A percentile compares a stretch with the other conserved stretches of the same genome.
These are phyloP conservation scores for Tiliacea citrago DNA, from an alignment of 2,888 invertebrate genomes.

Conservation along the genomic window DNA sequence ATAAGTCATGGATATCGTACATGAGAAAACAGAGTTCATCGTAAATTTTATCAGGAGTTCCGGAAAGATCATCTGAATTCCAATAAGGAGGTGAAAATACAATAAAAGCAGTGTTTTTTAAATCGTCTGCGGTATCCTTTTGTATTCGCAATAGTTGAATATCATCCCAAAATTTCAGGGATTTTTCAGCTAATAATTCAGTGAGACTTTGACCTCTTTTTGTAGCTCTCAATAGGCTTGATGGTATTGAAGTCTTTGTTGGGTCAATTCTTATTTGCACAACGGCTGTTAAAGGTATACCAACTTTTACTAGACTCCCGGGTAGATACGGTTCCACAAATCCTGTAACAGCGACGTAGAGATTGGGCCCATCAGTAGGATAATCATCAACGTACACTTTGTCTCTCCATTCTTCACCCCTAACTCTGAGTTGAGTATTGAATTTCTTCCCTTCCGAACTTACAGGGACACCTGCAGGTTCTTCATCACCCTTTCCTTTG, in stretches of 20 bases:
- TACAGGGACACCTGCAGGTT: slow-evolving; percentile 23
- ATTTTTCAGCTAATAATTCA: slow-evolving; percentile 78
- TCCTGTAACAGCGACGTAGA: slow-evolving; percentile 89
- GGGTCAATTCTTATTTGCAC: slow-evolving; percentile 85
- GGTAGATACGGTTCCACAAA: slow-evolving; percentile 83
- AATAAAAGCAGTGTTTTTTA: slow-evolving; percentile 85
- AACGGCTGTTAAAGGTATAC: slow-evolving; percentile 82
- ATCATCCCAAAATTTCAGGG: slow-evolving; percentile 82
- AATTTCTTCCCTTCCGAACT: slow-evolving; percentile 81
- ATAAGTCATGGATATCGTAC: slow-evolving; percentile 90
- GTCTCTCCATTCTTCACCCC: slow-evolving; percentile 90
- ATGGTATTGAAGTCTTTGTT: slow-evolving; percentile 72
- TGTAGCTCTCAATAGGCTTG: slow-evolving; percentile 74
- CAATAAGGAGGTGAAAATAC: slow-evolving; percentile 85
- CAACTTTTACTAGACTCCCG: slow-evolving; percentile 79
- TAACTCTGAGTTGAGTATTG: slow-evolving; percentile 85
- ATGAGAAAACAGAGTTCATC: slow-evolving; percentile 88
- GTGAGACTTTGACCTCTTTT: slow-evolving; percentile 85
- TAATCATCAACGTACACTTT: slow-evolving; percentile 89
- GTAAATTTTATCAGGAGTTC: slow-evolving; percentile 84
- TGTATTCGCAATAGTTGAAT: slow-evolving; percentile 80
- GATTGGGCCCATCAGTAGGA: slow-evolving; percentile 88
- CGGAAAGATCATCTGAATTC: slow-evolving; percentile 76
- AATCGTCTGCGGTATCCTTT: slow-evolving; percentile 74
- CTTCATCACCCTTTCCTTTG: slow-evolving; percentile 73